Evolutionary conservation across 2,888 invertebrate genomes (phyloP), one percentile per base, ranked within the genome.

Genomic region (Dasysyrphus albostriatus): DNA sequence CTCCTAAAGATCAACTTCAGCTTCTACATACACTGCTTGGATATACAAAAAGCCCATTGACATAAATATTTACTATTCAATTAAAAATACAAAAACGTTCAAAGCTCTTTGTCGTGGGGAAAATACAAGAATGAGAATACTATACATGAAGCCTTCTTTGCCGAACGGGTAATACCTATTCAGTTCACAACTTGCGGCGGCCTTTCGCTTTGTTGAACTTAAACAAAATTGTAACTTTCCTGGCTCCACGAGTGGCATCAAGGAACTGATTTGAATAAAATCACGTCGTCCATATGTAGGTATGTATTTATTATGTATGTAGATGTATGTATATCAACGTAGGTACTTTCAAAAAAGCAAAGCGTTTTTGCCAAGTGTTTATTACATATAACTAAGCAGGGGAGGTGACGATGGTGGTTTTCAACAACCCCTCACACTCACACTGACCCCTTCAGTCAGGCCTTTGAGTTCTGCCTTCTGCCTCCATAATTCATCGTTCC

Each of bases 51-150:
- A 58, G 63, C 65, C 32, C 74, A 39, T 74, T 73, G 47, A 67
- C 80, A 74, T 80, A 49, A 80, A 80, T 80, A 74, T 80, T 74
- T 67, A 80, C 80, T 74, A 74, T 51, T 51, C 77, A 82, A 77
- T 82, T 70, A 82, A 82, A 58, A 72, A 42, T 61, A 67, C 67
- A 67, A 75, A 73, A 51, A 54, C 69, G 39, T 70, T 81, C 58
- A 65, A 29, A 32, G 56, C 34, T 44, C 44, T 70, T 72, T 77
- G 16, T 44, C 32, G 19, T 24, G 39, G 14, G 14, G 8, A 19
- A 10, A 37, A 32, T 65, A 34, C 10, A 12, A 34, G 32, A 34
- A 44, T 49, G 47, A 24, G n/a, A 32, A 47, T 47, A 65, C 3
- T 47, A 47, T 47, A 65, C 3, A 51, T 65, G 16, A 47, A n/a